Evolutionary conservation across 2,888 invertebrate genomes (phyloP), one percentile per base, ranked within the genome.

Genomic region (Sesia bembeciformis): DNA sequence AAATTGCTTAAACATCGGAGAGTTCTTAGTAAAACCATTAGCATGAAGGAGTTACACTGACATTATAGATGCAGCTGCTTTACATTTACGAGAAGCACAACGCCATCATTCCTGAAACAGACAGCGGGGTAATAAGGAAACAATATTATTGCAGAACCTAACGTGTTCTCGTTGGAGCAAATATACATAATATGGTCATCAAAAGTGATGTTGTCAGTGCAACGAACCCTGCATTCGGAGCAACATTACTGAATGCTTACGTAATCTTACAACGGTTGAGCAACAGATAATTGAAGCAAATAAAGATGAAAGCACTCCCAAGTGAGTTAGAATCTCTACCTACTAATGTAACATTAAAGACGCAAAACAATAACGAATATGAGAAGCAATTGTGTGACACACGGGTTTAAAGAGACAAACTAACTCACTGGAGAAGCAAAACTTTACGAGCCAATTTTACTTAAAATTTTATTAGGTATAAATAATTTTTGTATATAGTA

Each of bases 211-310:
- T 65, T 66, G 74, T 65, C 70, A 73, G 82, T 72, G 72, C 81
- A 76, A 73, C 74, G 80, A 81, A 82, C 82, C 74, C 72, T 62
- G 68, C 72, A 71, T 68, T 46, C 46, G 46, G 46, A 8, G 72
- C 69, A 66, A 72, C 73, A 76, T 76, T 75, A 79, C 70, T 72
- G 75, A 72, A 63, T 70, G 76, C 71, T 81, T 80, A 82, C 80
- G 82, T 76, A 79, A 81, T 66, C 23, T 23, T 23, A 64, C 67
- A 64, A 70, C 72, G 74, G 77, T 81, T 77, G 78, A 78, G 78
- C 79, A 81, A 82, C 78, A 77, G 75, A 80, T 83, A 84, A 84
- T 87, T 82, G 84, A 78, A 66, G 74, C 79, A 23, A 81, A 86
- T 84, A 78, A 80, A 83, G 76, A 78, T 71, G 76, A 77, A 81